phyloP scores from a whole-genome alignment of 1,140 invertebrate species.

The Melanaphis sacchari region DNA sequence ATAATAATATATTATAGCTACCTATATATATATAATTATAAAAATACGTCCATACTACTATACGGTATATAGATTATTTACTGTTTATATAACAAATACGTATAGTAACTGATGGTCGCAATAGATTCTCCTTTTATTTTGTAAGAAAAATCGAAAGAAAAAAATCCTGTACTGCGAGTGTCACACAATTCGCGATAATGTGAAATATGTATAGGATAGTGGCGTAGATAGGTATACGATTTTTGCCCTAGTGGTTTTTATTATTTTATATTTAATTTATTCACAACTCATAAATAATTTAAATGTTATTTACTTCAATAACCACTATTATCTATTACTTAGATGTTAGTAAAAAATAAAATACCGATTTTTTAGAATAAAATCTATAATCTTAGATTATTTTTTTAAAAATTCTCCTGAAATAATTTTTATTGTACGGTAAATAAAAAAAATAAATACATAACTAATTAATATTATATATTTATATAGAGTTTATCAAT shows the following conservation, averaged over 20 bases:
- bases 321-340: not conserved
- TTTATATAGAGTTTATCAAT: no score
- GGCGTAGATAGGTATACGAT: not conserved
- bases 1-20: not conserved
- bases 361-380: not conserved
- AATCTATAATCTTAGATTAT: no score
- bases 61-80: not conserved
- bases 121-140: not conserved
- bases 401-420: no score
- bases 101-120: not conserved
- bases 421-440: no score
- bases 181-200: not conserved
- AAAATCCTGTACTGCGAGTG: not conserved
- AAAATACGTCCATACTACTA: no score
- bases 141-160: not conserved
- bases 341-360: not conserved
- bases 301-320: not conserved
- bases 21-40: not conserved
- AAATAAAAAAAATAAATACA: no score
- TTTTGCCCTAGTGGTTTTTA: not conserved
- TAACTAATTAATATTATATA: no score
- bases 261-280: not conserved
- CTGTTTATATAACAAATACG: not conserved
- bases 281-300: not conserved
- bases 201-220: no score